Conservation (phyloP, 1,140 invertebrate species). For the Drosophila simulans region DNA sequence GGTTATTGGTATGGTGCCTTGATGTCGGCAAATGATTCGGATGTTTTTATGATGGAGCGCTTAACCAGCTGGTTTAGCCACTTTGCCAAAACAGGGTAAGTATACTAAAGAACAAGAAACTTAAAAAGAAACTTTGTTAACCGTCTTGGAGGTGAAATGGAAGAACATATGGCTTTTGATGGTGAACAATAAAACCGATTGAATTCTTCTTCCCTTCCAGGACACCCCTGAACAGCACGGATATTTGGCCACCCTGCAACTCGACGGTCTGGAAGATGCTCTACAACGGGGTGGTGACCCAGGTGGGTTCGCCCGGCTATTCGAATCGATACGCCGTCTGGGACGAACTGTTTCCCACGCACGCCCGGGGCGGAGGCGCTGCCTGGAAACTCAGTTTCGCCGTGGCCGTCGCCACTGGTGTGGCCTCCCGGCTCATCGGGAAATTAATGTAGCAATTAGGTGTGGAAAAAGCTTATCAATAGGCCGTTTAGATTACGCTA, state of each 20-base stretch:
- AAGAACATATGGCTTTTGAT: constrained; percentile 2
- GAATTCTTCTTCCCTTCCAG: constrained; percentile 1
- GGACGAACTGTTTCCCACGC: constrained; percentile 71
- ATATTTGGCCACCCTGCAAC: constrained; percentile 52
- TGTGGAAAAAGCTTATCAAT: constrained; percentile 81
- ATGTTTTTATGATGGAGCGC: constrained; percentile 76
- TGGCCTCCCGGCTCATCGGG: constrained; percentile 80
- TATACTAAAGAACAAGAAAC: not conserved
- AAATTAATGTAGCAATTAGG: constrained; percentile 79
- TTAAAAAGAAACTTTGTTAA: not conserved
- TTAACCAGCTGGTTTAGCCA: constrained; percentile 50
- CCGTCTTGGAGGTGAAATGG: too few relatives aligned
- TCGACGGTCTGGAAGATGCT: constrained; percentile 22
- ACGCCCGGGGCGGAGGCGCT: constrained; percentile 17
- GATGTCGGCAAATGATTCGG: constrained; percentile 18
- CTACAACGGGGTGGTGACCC: constrained; percentile 39
- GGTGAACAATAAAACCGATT: not conserved
- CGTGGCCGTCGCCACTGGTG: constrained; percentile 83
- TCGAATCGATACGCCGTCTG: constrained; percentile 57
- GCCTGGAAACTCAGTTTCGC: constrained; percentile 9
- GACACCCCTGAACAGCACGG: constrained; percentile 8
- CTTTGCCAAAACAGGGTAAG: constrained; percentile 68
- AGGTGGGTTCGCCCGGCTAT: constrained; percentile 43
- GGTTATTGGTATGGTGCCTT: constrained; percentile 83
- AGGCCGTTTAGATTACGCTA: constrained; percentile 78